phyloP scores from a whole-genome alignment of 2,113 vertebrate genomes.

The Callaeas wilsoni region DNA sequence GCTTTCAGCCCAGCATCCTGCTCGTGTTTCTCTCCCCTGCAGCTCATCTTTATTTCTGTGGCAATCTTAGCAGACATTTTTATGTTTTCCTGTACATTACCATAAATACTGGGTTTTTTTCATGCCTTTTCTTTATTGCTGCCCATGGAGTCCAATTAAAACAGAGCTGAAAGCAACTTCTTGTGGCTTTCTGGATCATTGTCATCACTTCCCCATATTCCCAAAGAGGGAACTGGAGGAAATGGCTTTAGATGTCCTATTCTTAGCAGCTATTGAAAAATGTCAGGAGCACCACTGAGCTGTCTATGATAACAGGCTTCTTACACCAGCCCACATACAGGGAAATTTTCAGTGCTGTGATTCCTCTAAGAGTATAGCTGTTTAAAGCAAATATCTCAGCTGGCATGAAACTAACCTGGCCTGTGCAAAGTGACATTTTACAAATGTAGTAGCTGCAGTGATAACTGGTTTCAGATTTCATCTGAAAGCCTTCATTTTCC shows the following conservation, averaged over 20 bases:
- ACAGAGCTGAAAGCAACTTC: background rate
- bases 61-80: background rate
- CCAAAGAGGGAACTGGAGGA: background rate
- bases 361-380: background rate
- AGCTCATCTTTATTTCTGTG: background rate
- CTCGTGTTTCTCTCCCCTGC: background rate
- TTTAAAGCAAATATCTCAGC: background rate
- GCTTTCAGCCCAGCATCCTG: background rate
- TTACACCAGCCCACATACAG: background rate
- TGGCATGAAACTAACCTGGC: background rate
- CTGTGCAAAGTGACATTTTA: background rate
- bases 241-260: slow-evolving; percentile 15
- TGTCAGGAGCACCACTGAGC: background rate
- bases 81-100: background rate
- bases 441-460: background rate
- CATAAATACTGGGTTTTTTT: background rate
- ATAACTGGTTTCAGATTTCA: background rate
- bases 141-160: background rate
- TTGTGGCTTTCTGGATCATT: background rate
- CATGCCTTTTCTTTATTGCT: background rate
- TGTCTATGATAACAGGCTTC: slow-evolving; percentile 1
- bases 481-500: background rate
- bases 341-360: background rate
- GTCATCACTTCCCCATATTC: background rate
- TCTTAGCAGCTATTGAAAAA: slow-evolving; percentile 42